A percentile compares a stretch with the other conserved stretches of the same genome.
Evolutionary conservation across 2,888 invertebrate genomes (phyloP).

Genomic region (Syrista parreyssii): DNA sequence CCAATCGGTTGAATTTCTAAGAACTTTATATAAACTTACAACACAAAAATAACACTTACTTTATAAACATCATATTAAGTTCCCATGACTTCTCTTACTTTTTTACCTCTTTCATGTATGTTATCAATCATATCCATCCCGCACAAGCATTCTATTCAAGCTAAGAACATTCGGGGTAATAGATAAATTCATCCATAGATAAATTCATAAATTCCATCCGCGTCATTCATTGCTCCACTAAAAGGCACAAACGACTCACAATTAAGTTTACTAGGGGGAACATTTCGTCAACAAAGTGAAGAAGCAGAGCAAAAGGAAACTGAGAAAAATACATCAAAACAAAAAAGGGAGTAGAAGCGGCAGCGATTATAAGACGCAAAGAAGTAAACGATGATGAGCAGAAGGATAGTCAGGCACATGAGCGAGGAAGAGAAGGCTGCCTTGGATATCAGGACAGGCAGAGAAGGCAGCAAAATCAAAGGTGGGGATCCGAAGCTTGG

Average conservation of each 20-base stretch:
- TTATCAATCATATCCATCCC: too few relatives aligned
- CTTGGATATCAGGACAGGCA: background rate
- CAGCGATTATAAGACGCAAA: background rate
- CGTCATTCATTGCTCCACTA: background rate
- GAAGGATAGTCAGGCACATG: background rate
- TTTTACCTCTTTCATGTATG: background rate
- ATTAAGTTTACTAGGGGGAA: background rate
- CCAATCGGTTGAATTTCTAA: background rate
- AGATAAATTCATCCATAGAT: background rate
- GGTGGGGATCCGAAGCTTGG: background rate
- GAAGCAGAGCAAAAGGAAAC: background rate
- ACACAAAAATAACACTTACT: background rate
- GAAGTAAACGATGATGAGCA: background rate
- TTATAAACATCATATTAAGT: background rate
- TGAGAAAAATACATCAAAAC: background rate
- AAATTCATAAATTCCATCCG: background rate
- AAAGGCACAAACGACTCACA: background rate
- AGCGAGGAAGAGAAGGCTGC: background rate
- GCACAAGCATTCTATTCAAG: background rate
- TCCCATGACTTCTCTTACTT: background rate
- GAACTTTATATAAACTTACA: background rate
- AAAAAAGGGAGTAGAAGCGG: background rate
- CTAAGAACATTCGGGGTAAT: background rate
- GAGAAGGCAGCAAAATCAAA: background rate
- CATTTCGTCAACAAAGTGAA: background rate